Evolutionary conservation across 2,797 vertebrate species (phyloP), one percentile per base, ranked within the genome.

Genomic region (Zalophus californianus): DNA sequence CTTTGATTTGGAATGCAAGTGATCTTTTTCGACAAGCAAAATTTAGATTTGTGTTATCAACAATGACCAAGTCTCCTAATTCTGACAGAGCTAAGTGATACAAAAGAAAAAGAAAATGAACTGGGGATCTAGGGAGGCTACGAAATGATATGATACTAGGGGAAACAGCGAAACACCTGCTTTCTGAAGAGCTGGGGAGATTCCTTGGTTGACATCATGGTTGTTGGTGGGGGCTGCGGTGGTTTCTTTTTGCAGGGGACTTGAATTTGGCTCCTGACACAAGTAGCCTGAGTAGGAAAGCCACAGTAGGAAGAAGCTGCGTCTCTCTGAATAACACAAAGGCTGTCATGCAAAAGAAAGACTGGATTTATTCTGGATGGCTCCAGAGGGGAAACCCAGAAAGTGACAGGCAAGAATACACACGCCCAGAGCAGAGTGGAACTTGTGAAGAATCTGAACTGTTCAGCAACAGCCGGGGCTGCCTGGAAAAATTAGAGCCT

Each of bases 251-350:
- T 13, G 3, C 3, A 3, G 21, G 35, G 58, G 4, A 50, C 50
- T 79, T 3, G 3, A 52, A 86, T 13, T 44, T 48, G 29, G 75
- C 60, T 72, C 44, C 7, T 32, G 62, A 94, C 66, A 44, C 68
- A 90, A 52, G 50, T 66, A 66, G 58, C 11, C 85, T 62, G 16
- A 79, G 32, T 15, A 58, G 77, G 48, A 96, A 96, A 77, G 35
- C 78, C 29, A 20, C 41, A 56, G 44, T 3, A 70, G 48, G 25
- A 86, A 87, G 50, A 93, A 72, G 14, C 21, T 4, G 35, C 3
- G n/a, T 64, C 82, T 73, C 72, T 95, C 48, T 78, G 54, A 90
- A 68, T 15, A 92, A 35, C n/a, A 35, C 35, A n/a, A 56, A 64
- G 52, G 58, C 27, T 70, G 27, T 38, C 23, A 18, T 18, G 93